Conservation (phyloP, 1,140 invertebrate species). For the Colletes gigas region DNA sequence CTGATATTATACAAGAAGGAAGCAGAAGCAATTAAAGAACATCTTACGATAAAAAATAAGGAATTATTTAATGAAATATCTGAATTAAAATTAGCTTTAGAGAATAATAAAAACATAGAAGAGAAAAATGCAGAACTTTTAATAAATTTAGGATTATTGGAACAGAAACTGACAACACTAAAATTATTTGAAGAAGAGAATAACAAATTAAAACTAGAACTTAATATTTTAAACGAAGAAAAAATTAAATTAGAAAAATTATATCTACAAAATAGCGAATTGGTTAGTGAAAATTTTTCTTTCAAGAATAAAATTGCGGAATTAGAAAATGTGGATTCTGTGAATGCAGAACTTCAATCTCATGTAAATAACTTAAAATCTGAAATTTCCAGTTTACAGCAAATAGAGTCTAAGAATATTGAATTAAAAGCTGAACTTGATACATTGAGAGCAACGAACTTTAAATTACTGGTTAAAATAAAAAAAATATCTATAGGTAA, state of each 20-base stretch:
- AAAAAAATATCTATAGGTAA: slow-evolving; percentile 4
- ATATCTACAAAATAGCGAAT: slow-evolving; percentile 17
- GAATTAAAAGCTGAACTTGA: slow-evolving; percentile 40
- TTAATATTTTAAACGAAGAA: slow-evolving; percentile 32
- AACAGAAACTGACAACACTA: slow-evolving; percentile 38
- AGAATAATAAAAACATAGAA: slow-evolving; percentile 32
- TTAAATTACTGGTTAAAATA: slow-evolving; percentile 12
- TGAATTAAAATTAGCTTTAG: slow-evolving; percentile 43
- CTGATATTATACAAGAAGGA: slow-evolving; percentile 60
- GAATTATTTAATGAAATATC: slow-evolving; percentile 48
- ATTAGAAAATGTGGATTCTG: slow-evolving; percentile 27
- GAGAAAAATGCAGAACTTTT: slow-evolving; percentile 41
- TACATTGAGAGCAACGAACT: slow-evolving; percentile 15
- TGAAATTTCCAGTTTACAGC: slow-evolving; percentile 36
- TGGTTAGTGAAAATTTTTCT: slow-evolving; percentile 24
- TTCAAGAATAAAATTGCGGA: slow-evolving; percentile 36
- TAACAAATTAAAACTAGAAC: slow-evolving; percentile 27
- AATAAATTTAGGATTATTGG: slow-evolving; percentile 12
- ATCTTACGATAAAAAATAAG: slow-evolving; percentile 52
- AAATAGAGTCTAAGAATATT: slow-evolving; percentile 39
- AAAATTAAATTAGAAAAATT: slow-evolving; percentile 16
- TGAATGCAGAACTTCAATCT: slow-evolving; percentile 23
- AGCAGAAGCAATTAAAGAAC: slow-evolving; percentile 59
- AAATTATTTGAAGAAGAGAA: slow-evolving; percentile 56
- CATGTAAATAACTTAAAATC: slow-evolving; percentile 46